Evolutionary conservation across 2,113 vertebrate genomes (phyloP), one percentile per base, ranked within the genome.

Genomic region (Trochalopteron elliotii): DNA sequence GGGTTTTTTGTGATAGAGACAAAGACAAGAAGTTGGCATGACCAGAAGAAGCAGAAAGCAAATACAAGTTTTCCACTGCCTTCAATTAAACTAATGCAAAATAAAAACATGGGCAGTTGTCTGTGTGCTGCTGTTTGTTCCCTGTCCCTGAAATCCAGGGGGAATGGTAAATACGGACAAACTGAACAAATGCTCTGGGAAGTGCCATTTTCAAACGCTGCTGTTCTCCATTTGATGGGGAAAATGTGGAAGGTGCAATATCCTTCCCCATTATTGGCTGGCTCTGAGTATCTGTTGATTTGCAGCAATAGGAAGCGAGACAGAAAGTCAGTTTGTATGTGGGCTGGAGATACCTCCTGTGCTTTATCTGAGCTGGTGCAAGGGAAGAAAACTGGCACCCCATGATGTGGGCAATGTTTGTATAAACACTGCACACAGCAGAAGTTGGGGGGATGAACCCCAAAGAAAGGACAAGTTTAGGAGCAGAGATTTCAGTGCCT

Each of bases 231-330:
- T 84, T 82, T 79, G 89, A 31, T 76, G 72, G 56, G 61, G 49
- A 30, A 40, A 30, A 47, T 9, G 8, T 44, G 47, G 25, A 44
- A 82, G 75, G 19, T 76, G 44, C 49, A 84, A 42, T 19, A 33
- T 86, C 22, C 83, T 68, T 83, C 21, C 59, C 75, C 1, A 0
- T 17, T 67, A 28, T 16, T 85, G 86, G 70, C 74, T 40, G 87
- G 30, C 61, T 84, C 53, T 10, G 52, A 7, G 11, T n/a, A 4
- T n/a, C 87, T 31, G 59, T 35, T 49, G 8, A 14, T 74, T 67
- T 94, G 71, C 59, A 83, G 92, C 71, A 77, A 37, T n/a, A 44
- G 85, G 85, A 95, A 93, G 82, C 45, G 39, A 93, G 89, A 80
- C 44, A 93, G 47, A 78, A 40, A 45, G 7, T 5, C 53, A n/a